Evolutionary conservation across 2,113 vertebrate species (phyloP).

Genomic region (Peucedramus taeniatus): DNA sequence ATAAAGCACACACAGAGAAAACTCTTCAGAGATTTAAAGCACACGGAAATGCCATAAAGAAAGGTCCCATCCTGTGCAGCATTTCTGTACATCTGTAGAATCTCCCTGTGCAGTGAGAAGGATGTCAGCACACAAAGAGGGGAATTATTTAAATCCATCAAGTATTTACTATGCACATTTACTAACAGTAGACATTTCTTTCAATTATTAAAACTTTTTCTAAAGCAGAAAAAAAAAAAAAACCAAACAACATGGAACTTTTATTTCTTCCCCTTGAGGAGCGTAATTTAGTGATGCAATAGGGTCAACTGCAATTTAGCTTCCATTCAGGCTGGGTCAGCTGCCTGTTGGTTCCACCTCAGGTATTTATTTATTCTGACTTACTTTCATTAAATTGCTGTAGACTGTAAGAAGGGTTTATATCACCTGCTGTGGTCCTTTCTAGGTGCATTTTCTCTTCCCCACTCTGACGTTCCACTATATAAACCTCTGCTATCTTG

Average conservation of each 20-base stretch:
- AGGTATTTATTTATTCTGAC: neutral
- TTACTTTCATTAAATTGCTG: neutral
- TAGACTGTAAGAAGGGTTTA: neutral
- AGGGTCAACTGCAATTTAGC: conserved; percentile 21
- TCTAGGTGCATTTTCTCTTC: neutral
- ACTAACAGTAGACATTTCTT: conserved; percentile 50
- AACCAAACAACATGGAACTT: neutral
- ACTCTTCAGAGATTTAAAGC: conserved; percentile 59
- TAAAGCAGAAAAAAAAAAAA: neutral
- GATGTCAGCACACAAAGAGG: conserved; percentile 36
- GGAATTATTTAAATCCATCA: conserved; percentile 49
- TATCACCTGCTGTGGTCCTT: neutral
- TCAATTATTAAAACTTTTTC: conserved; percentile 56
- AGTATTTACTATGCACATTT: conserved; percentile 37
- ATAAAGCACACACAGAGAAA: conserved; percentile 57
- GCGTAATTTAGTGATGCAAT: conserved; percentile 24
- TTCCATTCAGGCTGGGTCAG: neutral
- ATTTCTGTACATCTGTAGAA: conserved; percentile 62
- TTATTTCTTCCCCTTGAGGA: conserved; percentile 12
- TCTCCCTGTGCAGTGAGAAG: conserved; percentile 45
- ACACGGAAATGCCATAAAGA: conserved; percentile 72
- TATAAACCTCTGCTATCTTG: neutral
- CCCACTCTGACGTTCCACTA: neutral
- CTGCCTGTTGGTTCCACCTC: neutral
- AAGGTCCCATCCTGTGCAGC: conserved; percentile 59